Evolutionary conservation across 1,140 invertebrate genomes (phyloP).

Genomic region (Sycophaga agraensis): DNA sequence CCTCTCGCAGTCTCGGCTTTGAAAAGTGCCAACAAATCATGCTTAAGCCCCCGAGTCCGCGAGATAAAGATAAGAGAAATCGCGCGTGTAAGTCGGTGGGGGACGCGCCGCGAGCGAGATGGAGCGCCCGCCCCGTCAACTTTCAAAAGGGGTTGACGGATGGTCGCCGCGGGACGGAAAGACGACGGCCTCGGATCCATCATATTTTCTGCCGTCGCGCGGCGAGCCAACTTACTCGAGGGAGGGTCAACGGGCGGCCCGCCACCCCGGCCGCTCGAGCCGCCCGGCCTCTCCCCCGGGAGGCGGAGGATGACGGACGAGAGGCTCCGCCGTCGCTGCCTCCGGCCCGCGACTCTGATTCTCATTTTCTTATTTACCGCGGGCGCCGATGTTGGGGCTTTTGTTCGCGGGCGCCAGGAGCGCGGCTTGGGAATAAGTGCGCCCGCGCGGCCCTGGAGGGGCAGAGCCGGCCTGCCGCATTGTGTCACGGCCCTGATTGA

Average conservation of each 20-base stretch:
- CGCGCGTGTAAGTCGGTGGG: conserved; percentile 4
- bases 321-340: no score
- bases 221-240: no score
- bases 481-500: conserved; percentile 18
- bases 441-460: neutral
- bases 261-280: no score
- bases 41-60: conserved; percentile 1
- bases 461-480: neutral
- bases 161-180: conserved; percentile 54
- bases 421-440: no score
- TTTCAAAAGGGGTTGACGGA: conserved; percentile 53
- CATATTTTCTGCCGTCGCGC: conserved; percentile 44
- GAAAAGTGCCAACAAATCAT: conserved; percentile 23
- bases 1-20: no score
- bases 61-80: conserved; percentile 23
- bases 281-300: neutral
- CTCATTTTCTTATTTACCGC: conserved; percentile 21
- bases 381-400: neutral
- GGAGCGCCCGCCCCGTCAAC: conserved; percentile 39
- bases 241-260: neutral
- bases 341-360: conserved; percentile 1
- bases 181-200: conserved; percentile 49
- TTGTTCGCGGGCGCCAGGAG: neutral
- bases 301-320: neutral
- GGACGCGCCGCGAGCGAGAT: neutral